Conservation (phyloP, 2,888 invertebrate species). For the Argyra leucocephala region DNA sequence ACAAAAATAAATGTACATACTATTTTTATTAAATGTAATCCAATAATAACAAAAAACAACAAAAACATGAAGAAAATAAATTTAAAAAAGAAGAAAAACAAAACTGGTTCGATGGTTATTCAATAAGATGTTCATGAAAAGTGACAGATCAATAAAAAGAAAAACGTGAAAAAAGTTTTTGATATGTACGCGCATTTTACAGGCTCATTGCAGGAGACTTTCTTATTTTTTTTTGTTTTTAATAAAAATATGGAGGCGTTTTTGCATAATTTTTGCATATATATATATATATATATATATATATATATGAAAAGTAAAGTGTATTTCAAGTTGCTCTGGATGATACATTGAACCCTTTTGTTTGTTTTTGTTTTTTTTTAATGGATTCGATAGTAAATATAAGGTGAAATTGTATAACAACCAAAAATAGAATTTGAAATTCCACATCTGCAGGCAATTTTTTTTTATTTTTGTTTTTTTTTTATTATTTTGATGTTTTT, state of each 20-base stretch:
- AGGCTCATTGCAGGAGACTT: background rate
- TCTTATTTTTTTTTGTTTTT: background rate
- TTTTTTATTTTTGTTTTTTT: background rate
- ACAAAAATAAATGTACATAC: too few relatives aligned
- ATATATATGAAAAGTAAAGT: background rate
- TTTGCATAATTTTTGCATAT: background rate
- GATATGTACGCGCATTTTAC: background rate
- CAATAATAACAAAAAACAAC: too few relatives aligned
- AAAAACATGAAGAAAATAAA: background rate
- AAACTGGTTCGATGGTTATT: conserved; percentile 5
- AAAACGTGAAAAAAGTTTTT: background rate
- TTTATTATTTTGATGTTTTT: background rate
- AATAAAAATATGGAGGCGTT: background rate
- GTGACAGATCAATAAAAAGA: background rate
- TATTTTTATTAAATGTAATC: too few relatives aligned
- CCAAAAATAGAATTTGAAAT: background rate
- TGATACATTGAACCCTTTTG: background rate
- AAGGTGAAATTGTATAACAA: background rate
- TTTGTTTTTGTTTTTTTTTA: too few relatives aligned
- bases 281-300: background rate
- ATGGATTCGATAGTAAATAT: background rate
- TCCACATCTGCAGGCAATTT: background rate
- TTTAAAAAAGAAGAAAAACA: background rate
- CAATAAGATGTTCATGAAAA: conserved; percentile 1
- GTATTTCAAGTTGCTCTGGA: background rate